These are phyloP conservation scores for Pachydiplax longipennis DNA, from an alignment of 2,888 invertebrate species.

Conservation along the genomic window DNA sequence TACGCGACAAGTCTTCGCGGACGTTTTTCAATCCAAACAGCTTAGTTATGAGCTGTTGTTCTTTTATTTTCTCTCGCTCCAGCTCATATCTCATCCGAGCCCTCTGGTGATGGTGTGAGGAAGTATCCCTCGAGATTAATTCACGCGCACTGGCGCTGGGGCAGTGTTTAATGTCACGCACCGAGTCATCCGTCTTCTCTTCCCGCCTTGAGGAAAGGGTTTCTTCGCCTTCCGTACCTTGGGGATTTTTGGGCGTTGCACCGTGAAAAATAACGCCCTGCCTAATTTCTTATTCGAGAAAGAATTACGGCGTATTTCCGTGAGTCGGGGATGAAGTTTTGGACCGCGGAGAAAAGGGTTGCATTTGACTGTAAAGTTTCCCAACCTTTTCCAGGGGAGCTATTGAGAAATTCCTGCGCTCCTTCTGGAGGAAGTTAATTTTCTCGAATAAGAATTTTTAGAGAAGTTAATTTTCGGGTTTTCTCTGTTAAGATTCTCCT, in stretches of 20 bases:
- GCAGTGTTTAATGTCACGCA: conserved; percentile 38
- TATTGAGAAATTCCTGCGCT: neutral
- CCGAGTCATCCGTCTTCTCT: neutral
- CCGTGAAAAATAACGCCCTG: neutral
- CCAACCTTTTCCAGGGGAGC: neutral
- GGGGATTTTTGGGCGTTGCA: neutral
- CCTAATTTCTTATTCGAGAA: neutral
- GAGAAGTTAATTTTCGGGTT: neutral
- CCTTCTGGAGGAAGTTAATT: neutral
- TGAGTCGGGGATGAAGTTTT: neutral
- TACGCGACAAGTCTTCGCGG: neutral
- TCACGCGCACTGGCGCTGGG: conserved; percentile 22
- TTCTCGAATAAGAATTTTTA: neutral
- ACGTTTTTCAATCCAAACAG: neutral
- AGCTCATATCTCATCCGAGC: neutral
- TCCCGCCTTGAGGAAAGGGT: neutral
- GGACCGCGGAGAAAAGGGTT: neutral
- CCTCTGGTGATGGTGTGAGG: neutral
- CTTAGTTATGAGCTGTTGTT: neutral
- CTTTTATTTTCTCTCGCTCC: neutral
- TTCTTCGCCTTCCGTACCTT: neutral
- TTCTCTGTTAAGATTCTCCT: neutral
- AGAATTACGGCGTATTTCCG: neutral
- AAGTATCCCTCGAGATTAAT: conserved; percentile 18
- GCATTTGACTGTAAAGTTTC: neutral